Conservation (phyloP, 2,888 invertebrate genomes). For the Sarcophaga variegata region DNA sequence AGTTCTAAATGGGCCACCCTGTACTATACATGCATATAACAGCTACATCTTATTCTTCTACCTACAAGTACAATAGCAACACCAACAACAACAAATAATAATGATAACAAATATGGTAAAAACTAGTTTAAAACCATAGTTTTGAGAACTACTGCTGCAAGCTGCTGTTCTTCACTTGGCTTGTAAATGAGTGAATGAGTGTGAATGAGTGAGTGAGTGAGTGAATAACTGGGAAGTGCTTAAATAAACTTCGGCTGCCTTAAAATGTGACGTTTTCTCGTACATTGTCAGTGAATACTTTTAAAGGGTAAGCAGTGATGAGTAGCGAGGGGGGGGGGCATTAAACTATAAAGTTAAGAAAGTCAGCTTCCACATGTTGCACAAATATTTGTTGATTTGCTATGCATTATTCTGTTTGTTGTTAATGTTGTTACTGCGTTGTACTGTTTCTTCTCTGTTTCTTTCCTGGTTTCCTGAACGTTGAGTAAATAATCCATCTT, state of each 20-base stretch:
- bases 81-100: not conserved
- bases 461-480: conserved; percentile 5
- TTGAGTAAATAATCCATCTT: conserved; percentile 12
- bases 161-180: too few species aligned
- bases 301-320: not conserved
- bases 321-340: not conserved
- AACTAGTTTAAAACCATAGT: conserved; percentile 47
- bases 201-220: not conserved
- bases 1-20: not conserved
- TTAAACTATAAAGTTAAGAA: conserved; percentile 26
- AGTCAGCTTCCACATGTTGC: conserved; percentile 65
- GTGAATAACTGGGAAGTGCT: conserved; percentile 1
- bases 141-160: not conserved
- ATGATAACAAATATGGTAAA: conserved; percentile 49
- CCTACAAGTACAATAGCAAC: conserved; percentile 5
- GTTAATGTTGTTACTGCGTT: conserved; percentile 28
- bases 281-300: conserved; percentile 5
- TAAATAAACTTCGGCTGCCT: conserved; percentile 44
- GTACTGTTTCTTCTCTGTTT: not conserved
- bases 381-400: conserved; percentile 67
- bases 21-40: not conserved
- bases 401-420: conserved; percentile 53
- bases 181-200: too few species aligned
- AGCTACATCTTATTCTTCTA: too few species aligned
- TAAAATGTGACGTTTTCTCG: conserved; percentile 55